A percentile compares a stretch with the other conserved stretches of the same genome.
Evolutionary conservation across 2,888 invertebrate genomes (phyloP).

Genomic region (Lycaena phlaeas): DNA sequence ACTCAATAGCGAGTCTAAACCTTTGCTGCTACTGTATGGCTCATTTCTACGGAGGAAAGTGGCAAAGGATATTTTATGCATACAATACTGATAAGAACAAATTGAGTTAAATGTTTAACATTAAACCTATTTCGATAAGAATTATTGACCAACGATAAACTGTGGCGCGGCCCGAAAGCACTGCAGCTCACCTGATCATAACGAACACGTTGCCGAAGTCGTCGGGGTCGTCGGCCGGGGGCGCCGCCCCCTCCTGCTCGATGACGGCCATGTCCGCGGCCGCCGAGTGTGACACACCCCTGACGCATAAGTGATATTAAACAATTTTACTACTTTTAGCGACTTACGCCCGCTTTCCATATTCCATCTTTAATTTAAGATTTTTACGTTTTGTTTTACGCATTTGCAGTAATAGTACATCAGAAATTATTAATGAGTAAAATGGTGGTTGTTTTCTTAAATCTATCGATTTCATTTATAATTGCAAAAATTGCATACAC

Average conservation of each 20-base stretch:
- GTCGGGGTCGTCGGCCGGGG: conserved; percentile 43
- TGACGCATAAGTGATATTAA: conserved; percentile 19
- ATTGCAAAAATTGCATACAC: too few species aligned
- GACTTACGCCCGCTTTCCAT: too few species aligned
- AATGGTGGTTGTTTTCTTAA: too few species aligned
- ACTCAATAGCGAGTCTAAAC: conserved; percentile 18
- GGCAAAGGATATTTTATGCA: not conserved
- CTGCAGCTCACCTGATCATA: conserved; percentile 66
- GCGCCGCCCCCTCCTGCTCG: conserved; percentile 80
- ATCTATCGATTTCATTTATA: too few species aligned
- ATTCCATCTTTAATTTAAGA: too few species aligned
- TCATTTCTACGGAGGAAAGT: conserved; percentile 36
- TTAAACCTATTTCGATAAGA: too few species aligned
- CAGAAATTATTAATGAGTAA: too few species aligned
- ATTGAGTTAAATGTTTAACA: too few species aligned
- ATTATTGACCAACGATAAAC: not conserved
- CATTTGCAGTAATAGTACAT: too few species aligned
- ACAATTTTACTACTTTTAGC: too few species aligned
- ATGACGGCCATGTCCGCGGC: conserved; percentile 92
- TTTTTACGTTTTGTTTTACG: too few species aligned
- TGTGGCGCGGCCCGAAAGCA: not conserved
- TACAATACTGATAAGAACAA: too few species aligned
- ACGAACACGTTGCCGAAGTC: conserved; percentile 70
- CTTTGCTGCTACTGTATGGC: conserved; percentile 36
- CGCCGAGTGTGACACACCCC: conserved; percentile 78